Evolutionary conservation across 2,888 invertebrate genomes (phyloP).

Genomic region (Strigamia maritima): DNA sequence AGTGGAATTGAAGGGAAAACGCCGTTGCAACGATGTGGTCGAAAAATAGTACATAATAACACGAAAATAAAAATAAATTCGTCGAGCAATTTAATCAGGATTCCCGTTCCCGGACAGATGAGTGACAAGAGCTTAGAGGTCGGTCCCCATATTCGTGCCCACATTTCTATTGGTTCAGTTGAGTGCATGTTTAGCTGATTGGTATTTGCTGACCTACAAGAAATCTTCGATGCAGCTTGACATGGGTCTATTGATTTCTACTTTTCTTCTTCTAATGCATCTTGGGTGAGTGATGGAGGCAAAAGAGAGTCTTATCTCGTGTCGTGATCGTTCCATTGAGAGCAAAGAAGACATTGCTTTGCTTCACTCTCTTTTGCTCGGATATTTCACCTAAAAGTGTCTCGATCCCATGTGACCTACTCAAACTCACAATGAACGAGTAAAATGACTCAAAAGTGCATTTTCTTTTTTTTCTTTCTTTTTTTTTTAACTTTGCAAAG

Average conservation of each 20-base stretch:
- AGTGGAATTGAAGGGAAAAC: conserved; percentile 15
- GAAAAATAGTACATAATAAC: not conserved
- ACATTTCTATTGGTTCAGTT: not conserved
- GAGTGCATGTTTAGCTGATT: conserved; percentile 4
- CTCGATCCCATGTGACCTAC: conserved; percentile 4
- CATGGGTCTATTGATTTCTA: not conserved
- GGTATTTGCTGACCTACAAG: conserved; percentile 5
- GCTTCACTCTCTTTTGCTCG: not conserved
- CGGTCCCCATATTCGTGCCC: no score
- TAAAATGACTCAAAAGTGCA: conserved; percentile 5
- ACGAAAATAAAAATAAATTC: not conserved
- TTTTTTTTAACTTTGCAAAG: not conserved
- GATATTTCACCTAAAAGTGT: conserved; percentile 10
- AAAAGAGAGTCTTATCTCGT: conserved; percentile 15
- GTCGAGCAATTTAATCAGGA: not conserved
- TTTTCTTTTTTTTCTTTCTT: not conserved
- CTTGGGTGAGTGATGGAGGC: conserved; percentile 1
- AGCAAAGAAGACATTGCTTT: not conserved
- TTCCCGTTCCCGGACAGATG: not conserved
- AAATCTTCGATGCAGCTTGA: not conserved
- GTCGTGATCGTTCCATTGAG: conserved; percentile 15
- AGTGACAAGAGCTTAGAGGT: not conserved
- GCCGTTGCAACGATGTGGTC: not conserved
- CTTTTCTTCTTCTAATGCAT: conserved; percentile 5
- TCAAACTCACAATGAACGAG: not conserved